Evolutionary conservation across 2,888 invertebrate genomes (phyloP).

Genomic region (Drosophila acutilabella): DNA sequence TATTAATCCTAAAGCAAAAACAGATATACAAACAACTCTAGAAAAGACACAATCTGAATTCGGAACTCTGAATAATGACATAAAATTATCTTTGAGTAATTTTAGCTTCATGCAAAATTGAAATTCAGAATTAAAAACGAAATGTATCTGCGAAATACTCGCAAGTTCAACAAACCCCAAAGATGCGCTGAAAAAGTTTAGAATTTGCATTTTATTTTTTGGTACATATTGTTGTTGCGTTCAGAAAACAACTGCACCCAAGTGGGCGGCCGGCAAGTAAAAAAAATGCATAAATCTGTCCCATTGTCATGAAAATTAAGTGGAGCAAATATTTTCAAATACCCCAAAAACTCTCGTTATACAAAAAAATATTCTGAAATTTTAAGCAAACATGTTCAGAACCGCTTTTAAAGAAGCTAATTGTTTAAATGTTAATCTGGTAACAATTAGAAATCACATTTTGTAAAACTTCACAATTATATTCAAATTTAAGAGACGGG

Average conservation of each 20-base stretch:
- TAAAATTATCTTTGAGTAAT: conserved; percentile 67
- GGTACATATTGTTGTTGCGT: conserved; percentile 15
- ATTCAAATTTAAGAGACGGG: too few species aligned
- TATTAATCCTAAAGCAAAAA: conserved; percentile 24
- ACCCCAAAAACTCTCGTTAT: conserved; percentile 26
- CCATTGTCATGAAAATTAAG: conserved; percentile 69
- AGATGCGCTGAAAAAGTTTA: conserved; percentile 57
- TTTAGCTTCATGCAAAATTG: conserved; percentile 56
- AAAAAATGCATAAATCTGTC: conserved; percentile 54
- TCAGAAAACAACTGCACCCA: conserved; percentile 1
- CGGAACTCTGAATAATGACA: conserved; percentile 24
- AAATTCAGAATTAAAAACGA: conserved; percentile 41
- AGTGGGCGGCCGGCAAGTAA: conserved; percentile 47
- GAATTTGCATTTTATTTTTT: conserved; percentile 72
- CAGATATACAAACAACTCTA: conserved; percentile 35
- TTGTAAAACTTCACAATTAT: too few species aligned
- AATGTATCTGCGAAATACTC: conserved; percentile 31
- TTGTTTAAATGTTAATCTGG: conserved; percentile 49
- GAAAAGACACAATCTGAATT: conserved; percentile 6
- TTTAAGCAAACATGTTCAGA: background rate
- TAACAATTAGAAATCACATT: background rate
- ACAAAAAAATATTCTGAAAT: conserved; percentile 14
- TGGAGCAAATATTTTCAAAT: conserved; percentile 59
- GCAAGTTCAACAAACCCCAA: conserved; percentile 72
- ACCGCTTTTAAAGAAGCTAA: conserved; percentile 30